These are phyloP conservation scores for Dendrophyllia cribrosa DNA, from an alignment of 64 coral and sea anemone genomes.

Conservation along the genomic window DNA sequence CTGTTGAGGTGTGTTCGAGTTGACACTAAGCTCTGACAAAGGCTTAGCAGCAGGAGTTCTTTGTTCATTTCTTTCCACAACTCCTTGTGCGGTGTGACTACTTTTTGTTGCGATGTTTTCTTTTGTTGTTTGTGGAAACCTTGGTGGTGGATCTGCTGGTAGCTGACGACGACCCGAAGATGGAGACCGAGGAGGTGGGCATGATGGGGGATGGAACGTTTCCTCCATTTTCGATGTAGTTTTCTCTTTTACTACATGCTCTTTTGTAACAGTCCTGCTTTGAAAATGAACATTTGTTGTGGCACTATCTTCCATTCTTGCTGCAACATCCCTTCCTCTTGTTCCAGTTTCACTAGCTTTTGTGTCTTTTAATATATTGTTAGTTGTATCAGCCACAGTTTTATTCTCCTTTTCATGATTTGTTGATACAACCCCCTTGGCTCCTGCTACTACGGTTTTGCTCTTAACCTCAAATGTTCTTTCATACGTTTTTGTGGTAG, in stretches of 20 bases:
- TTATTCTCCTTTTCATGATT: conserved; percentile 18
- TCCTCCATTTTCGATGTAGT: background rate
- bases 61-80: background rate
- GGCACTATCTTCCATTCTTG: background rate
- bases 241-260: background rate
- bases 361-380: background rate
- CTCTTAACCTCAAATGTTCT: background rate
- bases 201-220: background rate
- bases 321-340: background rate
- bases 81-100: background rate
- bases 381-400: background rate
- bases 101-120: background rate
- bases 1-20: background rate
- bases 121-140: background rate
- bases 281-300: conserved; percentile 15
- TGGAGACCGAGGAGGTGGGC: background rate
- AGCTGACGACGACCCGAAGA: background rate
- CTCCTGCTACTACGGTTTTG: background rate
- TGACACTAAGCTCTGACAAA: background rate
- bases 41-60: background rate
- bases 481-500: background rate
- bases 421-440: background rate
- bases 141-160: background rate
- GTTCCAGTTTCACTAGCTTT: background rate
- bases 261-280: background rate